phyloP scores from a whole-genome alignment of 2,113 vertebrate species.

The Myrmecophaga tridactyla region DNA sequence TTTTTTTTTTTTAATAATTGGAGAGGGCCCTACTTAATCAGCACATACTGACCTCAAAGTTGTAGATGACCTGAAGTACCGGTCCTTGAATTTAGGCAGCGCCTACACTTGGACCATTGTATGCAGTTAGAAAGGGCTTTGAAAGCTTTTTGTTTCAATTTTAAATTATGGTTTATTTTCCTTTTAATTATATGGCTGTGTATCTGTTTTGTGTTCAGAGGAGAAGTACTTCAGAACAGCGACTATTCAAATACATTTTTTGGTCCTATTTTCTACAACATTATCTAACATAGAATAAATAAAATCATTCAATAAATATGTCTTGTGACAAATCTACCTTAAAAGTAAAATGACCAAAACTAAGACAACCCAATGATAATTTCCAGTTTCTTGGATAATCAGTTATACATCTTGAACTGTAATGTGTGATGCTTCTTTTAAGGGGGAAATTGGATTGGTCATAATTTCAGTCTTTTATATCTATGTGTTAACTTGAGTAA shows the following conservation, averaged over 20 bases:
- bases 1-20: conserved; percentile 29
- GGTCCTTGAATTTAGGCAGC: background rate
- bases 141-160: background rate
- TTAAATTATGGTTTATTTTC: background rate
- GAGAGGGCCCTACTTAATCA: background rate
- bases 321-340: background rate
- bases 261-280: background rate
- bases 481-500: background rate
- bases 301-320: background rate
- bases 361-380: background rate
- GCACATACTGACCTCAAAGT: background rate
- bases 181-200: background rate
- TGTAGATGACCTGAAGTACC: background rate
- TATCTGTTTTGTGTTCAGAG: background rate
- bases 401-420: background rate
- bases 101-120: background rate
- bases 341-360: conserved; percentile 14
- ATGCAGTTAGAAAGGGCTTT: background rate
- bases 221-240: background rate
- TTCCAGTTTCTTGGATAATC: background rate
- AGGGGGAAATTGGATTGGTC: background rate
- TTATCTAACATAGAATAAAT: background rate
- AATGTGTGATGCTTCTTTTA: background rate
- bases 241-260: background rate
- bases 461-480: background rate